Percentiles rank a stretch among this genome's conserved stretches.
Evolutionary conservation across 2,888 invertebrate species (phyloP).

Genomic region (Tipula unca): DNA sequence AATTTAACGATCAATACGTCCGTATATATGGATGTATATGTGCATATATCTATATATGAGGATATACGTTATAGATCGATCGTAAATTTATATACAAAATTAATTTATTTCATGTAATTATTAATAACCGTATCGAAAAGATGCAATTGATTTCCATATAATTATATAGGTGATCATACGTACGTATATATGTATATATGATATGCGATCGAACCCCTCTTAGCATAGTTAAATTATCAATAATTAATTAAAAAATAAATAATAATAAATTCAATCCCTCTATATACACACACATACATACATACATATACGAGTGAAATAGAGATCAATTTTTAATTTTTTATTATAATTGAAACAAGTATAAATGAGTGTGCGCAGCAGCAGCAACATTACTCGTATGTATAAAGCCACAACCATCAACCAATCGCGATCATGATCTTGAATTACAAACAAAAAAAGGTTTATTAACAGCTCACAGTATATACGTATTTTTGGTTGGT

Average conservation of each 20-base stretch:
- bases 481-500: background rate
- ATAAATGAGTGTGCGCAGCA: background rate
- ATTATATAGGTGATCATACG: background rate
- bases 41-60: no score
- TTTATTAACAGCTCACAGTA: background rate
- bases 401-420: background rate
- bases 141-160: background rate
- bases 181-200: no score
- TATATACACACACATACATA: no score
- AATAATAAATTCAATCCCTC: background rate
- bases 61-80: background rate
- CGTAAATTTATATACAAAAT: background rate
- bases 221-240: background rate
- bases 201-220: background rate
- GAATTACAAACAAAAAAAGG: background rate
- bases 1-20: background rate
- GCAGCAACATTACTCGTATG: background rate
- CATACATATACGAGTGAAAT: no score
- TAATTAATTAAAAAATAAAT: background rate
- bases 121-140: background rate
- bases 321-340: background rate
- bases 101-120: background rate
- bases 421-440: conserved; percentile 8
- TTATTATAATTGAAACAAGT: background rate
- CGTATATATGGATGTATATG: background rate